These are phyloP conservation scores for Plodia interpunctella DNA, from an alignment of 1,140 invertebrate genomes.

Conservation along the genomic window DNA sequence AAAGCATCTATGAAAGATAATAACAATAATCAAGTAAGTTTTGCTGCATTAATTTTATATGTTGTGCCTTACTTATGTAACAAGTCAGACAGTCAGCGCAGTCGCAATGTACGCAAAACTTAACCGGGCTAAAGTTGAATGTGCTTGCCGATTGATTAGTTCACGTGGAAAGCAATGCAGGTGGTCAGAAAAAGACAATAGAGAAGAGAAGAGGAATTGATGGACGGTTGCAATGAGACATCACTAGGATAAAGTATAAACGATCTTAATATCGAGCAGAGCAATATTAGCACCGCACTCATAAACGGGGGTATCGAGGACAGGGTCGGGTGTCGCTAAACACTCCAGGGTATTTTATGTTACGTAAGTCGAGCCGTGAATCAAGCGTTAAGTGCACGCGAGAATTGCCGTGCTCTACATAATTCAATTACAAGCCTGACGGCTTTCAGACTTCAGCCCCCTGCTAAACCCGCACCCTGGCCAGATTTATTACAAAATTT, in stretches of 20 bases:
- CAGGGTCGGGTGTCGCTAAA: slow-evolving; percentile 47
- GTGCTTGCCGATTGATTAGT: slow-evolving; percentile 23
- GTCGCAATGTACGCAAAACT: slow-evolving; percentile 23
- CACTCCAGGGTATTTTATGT: slow-evolving; percentile 44
- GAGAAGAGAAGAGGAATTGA: too few species aligned
- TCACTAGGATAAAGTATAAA: too few species aligned
- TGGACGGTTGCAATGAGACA: too few species aligned
- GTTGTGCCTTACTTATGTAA: slow-evolving; percentile 8
- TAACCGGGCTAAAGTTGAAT: slow-evolving; percentile 26
- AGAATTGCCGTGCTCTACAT: slow-evolving; percentile 63
- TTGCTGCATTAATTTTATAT: neutral
- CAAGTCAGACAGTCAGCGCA: slow-evolving; percentile 18
- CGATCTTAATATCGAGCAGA: too few species aligned
- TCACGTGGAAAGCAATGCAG: slow-evolving; percentile 2
- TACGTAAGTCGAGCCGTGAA: slow-evolving; percentile 54
- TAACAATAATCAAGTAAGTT: too few species aligned
- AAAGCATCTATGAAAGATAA: too few species aligned
- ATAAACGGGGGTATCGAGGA: slow-evolving; percentile 22
- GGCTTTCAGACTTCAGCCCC: slow-evolving; percentile 17
- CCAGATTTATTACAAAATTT: neutral
- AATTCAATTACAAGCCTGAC: slow-evolving; percentile 68
- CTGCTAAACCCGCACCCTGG: neutral
- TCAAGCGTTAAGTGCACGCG: slow-evolving; percentile 66
- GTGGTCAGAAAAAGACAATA: too few species aligned
- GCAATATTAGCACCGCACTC: neutral